Base-by-base conservation (phyloP, 1,140 invertebrate species). In the Caenorhabditis tropicalis region DNA sequence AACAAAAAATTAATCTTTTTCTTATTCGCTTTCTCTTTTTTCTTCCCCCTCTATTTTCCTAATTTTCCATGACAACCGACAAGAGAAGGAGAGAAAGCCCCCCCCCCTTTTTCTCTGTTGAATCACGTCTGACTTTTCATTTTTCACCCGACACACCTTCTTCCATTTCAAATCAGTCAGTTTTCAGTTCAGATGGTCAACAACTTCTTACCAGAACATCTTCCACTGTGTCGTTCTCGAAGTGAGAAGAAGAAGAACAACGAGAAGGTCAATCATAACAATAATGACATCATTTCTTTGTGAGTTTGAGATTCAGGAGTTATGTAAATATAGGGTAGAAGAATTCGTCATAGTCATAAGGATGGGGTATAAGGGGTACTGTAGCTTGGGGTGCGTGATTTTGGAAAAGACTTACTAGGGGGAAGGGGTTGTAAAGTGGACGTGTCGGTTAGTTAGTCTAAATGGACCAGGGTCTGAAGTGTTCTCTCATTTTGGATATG, bases 171-270 rank as follows among this genome's bases (percentile, higher is more conserved):
- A n/a, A n/a, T 6, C 21, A n/a, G 16, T 51, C 16, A 51, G 19
- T 51, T 19, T n/a, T 51, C 21, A n/a, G 21, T n/a, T 51, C 49
- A 51, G 43, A 65, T 65, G 58, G 58, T 65, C 33, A 65, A 65
- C 31, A 36, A 65, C 36, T 19, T 65, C 5, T 31, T 31, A 15
- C 31, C 58, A 16, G 31, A 29, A 16, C 58, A 36, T 36, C 58
- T 65, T 36, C 58, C 58, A 65, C 33, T 65, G 15, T 33, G 29
- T 7, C n/a, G 58, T 16, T 65, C 58, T 16, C 19, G 58, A 65
- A 65, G 58, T 27, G 58, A 65, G 58, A 65, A 65, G 31, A 65
- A 65, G 31, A 65, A 58, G 56, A 27, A 65, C n/a, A n/a, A n/a
- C n/a, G n/a, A n/a, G n/a, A n/a, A n/a, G 31, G 31, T 36, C 58